Base-by-base conservation (phyloP, 37 sponge, comb jelly and placozoan species). In the Beroe forskalii region DNA sequence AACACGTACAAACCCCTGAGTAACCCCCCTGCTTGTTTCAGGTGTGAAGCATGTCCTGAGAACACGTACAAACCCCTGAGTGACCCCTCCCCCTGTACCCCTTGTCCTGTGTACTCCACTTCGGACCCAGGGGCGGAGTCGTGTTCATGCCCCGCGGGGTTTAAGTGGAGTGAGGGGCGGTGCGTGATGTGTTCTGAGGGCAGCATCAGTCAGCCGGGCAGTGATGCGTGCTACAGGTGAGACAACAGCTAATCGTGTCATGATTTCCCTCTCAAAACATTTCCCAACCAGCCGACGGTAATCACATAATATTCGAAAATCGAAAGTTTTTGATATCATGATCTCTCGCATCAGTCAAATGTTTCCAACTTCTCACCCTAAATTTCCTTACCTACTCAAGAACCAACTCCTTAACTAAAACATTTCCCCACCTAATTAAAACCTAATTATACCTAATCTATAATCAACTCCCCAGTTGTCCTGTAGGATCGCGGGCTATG, bases 41-140 rank as follows among this genome's bases (percentile, higher is more conserved):
- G 72, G 2, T 69, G 72, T 69, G 32, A 31, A 9, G 72, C 27
- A 17, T 69, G 72, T 69, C 72, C 72, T 2, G 72, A 14, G 20
- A 33, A 69, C 72, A 69, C 38, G 4, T 69, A 69, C 72, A 69
- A 69, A 35, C 37, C 27, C 39, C 17, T 20, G 1, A 6, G 4
- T 3, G 39, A 32, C 39, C 6, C 28, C 8, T 69, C 72, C 28
- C 37, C 72, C 37, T 69, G 72, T 17, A 33, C 12, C 19, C 27
- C 37, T 3, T 69, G 72, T 69, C 72, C 72, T 1, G 39, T 14
- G 12, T 32, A 36, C 19, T 69, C 72, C 38, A 36, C 72, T 6
- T 69, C 72, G 1, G 19, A 1, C 27, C 36, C 72, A 3, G 72
- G 72, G 8, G 2, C 72, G 6, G 39, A 2, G 72, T 32, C 19